Evolutionary conservation across 2,113 vertebrate genomes (phyloP).

Genomic region (Poecile atricapillus): DNA sequence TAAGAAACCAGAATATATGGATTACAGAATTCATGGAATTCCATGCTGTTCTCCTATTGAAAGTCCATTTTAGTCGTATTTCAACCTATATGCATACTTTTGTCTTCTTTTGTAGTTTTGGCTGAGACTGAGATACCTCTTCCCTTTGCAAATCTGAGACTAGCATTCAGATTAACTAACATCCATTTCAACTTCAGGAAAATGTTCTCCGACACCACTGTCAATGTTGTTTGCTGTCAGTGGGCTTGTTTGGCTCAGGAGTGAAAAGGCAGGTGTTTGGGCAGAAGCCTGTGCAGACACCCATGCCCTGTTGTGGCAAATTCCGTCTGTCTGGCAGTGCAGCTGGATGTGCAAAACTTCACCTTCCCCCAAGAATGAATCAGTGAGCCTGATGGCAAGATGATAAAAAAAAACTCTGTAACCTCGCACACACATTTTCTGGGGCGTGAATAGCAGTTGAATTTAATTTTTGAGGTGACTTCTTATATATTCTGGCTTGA

Average conservation of each 20-base stretch:
- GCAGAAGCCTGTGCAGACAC: background rate
- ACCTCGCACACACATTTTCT: background rate
- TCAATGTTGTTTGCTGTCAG: background rate
- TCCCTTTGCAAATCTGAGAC: background rate
- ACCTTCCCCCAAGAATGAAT: background rate
- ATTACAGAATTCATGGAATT: background rate
- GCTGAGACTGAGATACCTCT: background rate
- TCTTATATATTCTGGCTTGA: background rate
- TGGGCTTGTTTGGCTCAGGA: background rate
- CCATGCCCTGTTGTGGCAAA: background rate
- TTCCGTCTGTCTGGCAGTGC: background rate
- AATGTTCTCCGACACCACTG: background rate
- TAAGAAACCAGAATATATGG: background rate
- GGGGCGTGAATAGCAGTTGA: fast-evolving
- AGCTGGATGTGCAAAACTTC: background rate
- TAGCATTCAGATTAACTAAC: background rate
- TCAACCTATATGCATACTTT: background rate
- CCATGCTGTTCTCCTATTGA: background rate
- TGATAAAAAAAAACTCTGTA: background rate
- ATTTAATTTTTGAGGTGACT: background rate
- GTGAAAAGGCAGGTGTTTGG: background rate
- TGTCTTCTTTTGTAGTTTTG: background rate
- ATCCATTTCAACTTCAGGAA: background rate
- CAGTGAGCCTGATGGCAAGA: background rate
- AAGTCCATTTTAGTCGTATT: background rate